Conservation (phyloP, 1,140 invertebrate genomes). For the Agrilus planipennis region DNA sequence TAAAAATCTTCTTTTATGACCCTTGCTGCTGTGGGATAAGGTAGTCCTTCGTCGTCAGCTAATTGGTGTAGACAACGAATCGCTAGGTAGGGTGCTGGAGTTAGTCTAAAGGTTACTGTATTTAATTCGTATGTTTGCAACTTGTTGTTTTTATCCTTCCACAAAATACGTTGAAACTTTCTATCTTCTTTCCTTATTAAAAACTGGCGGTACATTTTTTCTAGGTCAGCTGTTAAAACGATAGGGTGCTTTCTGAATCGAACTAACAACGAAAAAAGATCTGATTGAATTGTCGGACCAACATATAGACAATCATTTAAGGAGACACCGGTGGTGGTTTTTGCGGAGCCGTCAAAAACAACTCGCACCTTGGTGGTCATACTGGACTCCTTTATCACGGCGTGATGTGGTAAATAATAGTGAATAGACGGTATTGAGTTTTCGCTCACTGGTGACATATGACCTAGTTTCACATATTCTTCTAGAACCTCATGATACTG, state of each 20-base stretch:
- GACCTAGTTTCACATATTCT: conserved; percentile 1
- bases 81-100: conserved; percentile 20
- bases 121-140: conserved; percentile 14
- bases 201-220: not conserved
- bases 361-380: conserved; percentile 22
- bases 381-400: conserved; percentile 23
- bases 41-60: conserved; percentile 7
- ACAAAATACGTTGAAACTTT: not conserved
- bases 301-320: not conserved
- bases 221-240: not conserved
- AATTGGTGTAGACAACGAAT: conserved; percentile 19
- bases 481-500: not conserved
- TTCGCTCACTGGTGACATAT: not conserved
- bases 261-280: not conserved
- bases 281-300: not conserved
- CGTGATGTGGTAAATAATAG: conserved; percentile 34
- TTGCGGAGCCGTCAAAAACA: conserved; percentile 1
- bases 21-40: conserved; percentile 12
- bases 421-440: not conserved
- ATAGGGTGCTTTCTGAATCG: not conserved
- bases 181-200: not conserved
- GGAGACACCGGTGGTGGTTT: not conserved
- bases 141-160: conserved; percentile 6
- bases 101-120: conserved; percentile 23
- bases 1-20: conserved; percentile 20